A percentile compares a stretch with the other conserved stretches of the same genome.
Conservation (phyloP, 2,113 vertebrate genomes). For the Ptilonorhynchus violaceus region DNA sequence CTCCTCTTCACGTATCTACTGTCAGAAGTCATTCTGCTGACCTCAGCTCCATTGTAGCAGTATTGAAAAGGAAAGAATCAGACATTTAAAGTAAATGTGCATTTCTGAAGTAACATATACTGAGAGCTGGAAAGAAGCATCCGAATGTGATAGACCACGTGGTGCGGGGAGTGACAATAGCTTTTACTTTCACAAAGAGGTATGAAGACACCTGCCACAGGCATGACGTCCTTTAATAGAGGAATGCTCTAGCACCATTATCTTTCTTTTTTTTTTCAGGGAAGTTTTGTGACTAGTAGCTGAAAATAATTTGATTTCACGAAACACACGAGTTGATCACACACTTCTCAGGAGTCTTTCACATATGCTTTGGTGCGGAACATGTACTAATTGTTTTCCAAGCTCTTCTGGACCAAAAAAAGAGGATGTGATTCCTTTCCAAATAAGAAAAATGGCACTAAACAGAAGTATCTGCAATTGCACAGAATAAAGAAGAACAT, state of each 20-base stretch:
- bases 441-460: neutral
- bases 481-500: neutral
- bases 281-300: neutral
- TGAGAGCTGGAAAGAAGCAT: neutral
- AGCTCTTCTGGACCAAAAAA: neutral
- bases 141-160: neutral
- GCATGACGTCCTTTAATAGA: neutral
- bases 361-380: neutral
- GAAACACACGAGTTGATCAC: neutral
- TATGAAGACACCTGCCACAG: neutral
- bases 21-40: neutral
- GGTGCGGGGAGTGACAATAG: neutral
- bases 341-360: neutral
- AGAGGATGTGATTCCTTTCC: neutral
- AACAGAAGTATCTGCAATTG: neutral
- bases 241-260: neutral
- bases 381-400: neutral
- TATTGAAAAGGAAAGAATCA: neutral
- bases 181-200: neutral
- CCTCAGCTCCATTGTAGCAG: neutral
- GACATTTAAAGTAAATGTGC: neutral
- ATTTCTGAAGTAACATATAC: neutral
- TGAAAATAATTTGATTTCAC: neutral
- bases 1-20: neutral
- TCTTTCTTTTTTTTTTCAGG: neutral